These are phyloP conservation scores for Rhegmatorhina hoffmannsi DNA, from an alignment of 2,113 vertebrate genomes.

Conservation along the genomic window DNA sequence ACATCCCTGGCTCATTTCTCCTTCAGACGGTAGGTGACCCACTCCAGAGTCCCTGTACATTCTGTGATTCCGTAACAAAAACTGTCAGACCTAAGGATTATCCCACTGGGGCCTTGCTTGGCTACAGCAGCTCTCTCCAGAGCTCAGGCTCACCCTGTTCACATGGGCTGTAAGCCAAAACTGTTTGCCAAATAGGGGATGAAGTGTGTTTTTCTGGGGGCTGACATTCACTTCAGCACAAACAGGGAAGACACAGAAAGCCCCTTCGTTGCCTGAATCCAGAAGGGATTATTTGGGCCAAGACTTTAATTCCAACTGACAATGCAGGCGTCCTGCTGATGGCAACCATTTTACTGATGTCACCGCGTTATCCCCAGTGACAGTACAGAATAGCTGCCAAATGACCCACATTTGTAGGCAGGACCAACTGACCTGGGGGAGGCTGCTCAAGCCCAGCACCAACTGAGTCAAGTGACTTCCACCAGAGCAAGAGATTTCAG, in stretches of 20 bases:
- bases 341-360: neutral
- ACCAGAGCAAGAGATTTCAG: neutral
- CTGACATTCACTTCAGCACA: neutral
- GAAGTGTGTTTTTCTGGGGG: neutral
- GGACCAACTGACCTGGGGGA: constrained; percentile 45
- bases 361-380: neutral
- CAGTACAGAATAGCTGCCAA: neutral
- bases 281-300: neutral
- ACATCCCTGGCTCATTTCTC: neutral
- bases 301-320: constrained; percentile 1
- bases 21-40: neutral
- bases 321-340: neutral
- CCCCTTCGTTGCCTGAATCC: neutral
- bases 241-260: neutral
- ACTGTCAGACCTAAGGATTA: neutral
- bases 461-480: neutral
- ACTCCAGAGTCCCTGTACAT: neutral
- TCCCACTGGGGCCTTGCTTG: neutral
- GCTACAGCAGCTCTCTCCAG: neutral
- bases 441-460: neutral
- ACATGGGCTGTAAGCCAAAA: neutral
- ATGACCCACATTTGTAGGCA: constrained; percentile 38
- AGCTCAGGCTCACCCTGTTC: neutral
- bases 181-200: neutral
- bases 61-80: neutral